Base-by-base conservation (phyloP, 2,888 invertebrate genomes). In the Xiphydria camelus region DNA sequence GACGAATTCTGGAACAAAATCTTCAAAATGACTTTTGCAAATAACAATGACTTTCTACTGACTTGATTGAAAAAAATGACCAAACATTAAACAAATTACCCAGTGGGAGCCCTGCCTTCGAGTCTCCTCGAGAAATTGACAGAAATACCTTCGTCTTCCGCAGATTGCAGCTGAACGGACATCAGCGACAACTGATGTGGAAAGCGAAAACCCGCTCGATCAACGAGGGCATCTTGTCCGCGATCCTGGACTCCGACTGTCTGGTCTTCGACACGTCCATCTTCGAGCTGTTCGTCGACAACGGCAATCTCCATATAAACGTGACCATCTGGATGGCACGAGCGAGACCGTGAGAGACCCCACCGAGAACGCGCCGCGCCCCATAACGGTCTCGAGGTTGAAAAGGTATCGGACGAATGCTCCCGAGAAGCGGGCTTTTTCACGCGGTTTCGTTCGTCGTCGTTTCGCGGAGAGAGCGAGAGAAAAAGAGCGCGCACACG, bases 191-290 rank as follows among this genome's bases (percentile, higher is more conserved):
- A 45, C 82, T 99, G 42, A 97, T 96, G 5, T 99, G 99, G 98
- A 99, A 99, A 78, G 98, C 98, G 3, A 96, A 96, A 82, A 98
- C 99, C 0, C 84, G 97, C 39, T 95, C 95, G 41, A 99, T 99
- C 68, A 97, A 98, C 71, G 99, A 99, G 80, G 98, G 99, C 47
- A 94, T 99, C 15, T 92, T 95, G 35, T 92, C 94, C 14, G 98
- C 98, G 35, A 99, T 99, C 66, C 86, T 93, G 79, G 95, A 94
- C 73, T 96, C 95, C 17, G 99, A 99, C 80, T 99, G 99, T 76
- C 85, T 99, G 53, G 96, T 98, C 52, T 99, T 99, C 79, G 99
- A 99, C 77, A 95, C 96, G 41, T 92, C 93, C 57, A 94, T 96
- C 72, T 99, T 99, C 53, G 94, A 97, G 78, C 82, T 97, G 49